Base-by-base conservation (phyloP, 2,797 vertebrate genomes). In the Ctenopoma multispine region DNA sequence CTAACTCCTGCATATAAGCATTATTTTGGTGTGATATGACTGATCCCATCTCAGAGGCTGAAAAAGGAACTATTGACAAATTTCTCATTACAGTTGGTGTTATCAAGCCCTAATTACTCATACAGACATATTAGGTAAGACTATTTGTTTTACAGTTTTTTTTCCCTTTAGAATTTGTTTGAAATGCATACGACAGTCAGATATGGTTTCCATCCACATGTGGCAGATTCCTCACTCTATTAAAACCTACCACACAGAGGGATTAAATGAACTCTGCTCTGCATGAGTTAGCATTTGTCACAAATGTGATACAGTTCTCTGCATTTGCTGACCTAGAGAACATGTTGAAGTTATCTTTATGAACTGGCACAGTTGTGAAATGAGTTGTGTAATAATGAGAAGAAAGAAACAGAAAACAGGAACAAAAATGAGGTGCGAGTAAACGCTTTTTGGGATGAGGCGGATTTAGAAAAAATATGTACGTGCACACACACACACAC, bases 241-340 rank as follows among this genome's bases (percentile, higher is more conserved):
- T 51, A 75, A 75, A 77, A 58, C 4, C 53, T 31, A 40, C 40
- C 70, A 58, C 18, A 68, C 9, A 27, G 27, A 51, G 56, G 65
- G 67, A 75, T 41, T 4, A 57, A 60, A 59, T 57, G 49, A 20
- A 60, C 64, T 55, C 69, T 68, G 65, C 50, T 64, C 29, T 64
- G 64, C 57, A 12, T 44, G 50, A 40, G 66, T 75, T 79, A 69
- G 75, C 61, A 80, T 75, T 77, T 44, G 50, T 0, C 78, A 87
- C 53, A 53, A 29, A 67, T 24, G 64, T 90, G 79, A 84, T 69
- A 84, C 61, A 79, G 50, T 43, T 71, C 50, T 71, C 5, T 72
- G 34, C 67, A 21, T 69, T 59, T 78, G 57, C 59, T 55, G 69
- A 88, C 31, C 8, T 48, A 8, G 36, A 60, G 23, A 58, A 55